Conservation (phyloP, 2,797 vertebrate species). For the Valencia hispanica region DNA sequence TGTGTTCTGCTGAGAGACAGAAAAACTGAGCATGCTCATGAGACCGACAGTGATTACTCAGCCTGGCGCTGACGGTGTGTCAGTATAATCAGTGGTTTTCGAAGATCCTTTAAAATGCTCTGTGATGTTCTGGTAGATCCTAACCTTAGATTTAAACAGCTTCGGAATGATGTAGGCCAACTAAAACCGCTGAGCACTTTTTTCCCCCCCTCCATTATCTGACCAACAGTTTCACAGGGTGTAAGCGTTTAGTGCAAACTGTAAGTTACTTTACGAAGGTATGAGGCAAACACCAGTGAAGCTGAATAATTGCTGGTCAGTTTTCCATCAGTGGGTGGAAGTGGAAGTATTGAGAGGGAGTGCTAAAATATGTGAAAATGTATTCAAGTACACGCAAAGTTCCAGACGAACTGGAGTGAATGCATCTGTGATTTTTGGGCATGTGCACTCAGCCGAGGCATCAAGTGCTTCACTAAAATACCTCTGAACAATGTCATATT, state of each 20-base stretch:
- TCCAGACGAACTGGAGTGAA: conserved; percentile 3
- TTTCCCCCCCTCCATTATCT: not conserved
- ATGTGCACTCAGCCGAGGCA: not conserved
- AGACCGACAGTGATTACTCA: conserved; percentile 27
- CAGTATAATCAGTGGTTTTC: conserved; percentile 36
- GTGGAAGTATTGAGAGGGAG: conserved; percentile 33
- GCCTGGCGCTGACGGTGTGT: conserved; percentile 37
- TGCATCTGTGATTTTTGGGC: conserved; percentile 23
- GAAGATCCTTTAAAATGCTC: conserved; percentile 35
- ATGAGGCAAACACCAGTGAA: not conserved
- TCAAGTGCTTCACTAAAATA: not conserved
- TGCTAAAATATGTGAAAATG: conserved; percentile 38
- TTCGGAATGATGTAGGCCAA: not conserved
- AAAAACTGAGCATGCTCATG: not conserved
- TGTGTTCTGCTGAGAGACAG: conserved; percentile 12
- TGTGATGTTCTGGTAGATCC: conserved; percentile 41
- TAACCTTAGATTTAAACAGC: conserved; percentile 26
- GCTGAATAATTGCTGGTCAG: conserved; percentile 28
- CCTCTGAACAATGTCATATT: not conserved
- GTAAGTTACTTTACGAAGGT: conserved; percentile 9
- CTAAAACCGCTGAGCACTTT: conserved; percentile 14
- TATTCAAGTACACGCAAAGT: conserved; percentile 8
- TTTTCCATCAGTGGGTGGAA: conserved; percentile 36
- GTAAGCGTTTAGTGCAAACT: not conserved
- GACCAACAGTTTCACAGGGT: not conserved